Conservation (phyloP, 1,140 invertebrate species). For the Belonocnema kinseyi region DNA sequence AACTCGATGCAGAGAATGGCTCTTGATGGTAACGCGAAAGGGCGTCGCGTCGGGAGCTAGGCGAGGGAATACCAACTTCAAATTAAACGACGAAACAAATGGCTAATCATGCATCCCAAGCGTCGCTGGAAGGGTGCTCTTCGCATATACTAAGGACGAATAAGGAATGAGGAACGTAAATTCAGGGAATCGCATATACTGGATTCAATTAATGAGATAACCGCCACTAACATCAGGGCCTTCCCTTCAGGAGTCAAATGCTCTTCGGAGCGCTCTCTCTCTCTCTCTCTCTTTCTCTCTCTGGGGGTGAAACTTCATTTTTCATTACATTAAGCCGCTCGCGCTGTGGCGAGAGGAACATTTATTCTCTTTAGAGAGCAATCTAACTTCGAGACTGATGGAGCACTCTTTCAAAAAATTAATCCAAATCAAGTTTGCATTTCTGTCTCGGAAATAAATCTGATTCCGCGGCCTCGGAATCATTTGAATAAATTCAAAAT, state of each 20-base stretch:
- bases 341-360: constrained; percentile 11
- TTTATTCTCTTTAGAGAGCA: constrained; percentile 27
- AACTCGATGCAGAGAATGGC: constrained; percentile 66
- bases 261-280: neutral
- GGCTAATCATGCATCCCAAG: constrained; percentile 68
- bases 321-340: constrained; percentile 21
- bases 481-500: too few species aligned
- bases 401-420: neutral
- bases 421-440: neutral
- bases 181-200: constrained; percentile 40
- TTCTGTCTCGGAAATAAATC: neutral
- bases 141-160: constrained; percentile 20
- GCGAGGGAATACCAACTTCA: constrained; percentile 50
- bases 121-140: constrained; percentile 18
- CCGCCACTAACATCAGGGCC: constrained; percentile 14
- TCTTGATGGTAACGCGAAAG: constrained; percentile 56
- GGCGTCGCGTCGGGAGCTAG: neutral
- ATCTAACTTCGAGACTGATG: constrained; percentile 7
- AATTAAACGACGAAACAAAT: constrained; percentile 72
- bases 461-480: too few species aligned
- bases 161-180: constrained; percentile 32
- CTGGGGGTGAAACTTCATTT: constrained; percentile 29
- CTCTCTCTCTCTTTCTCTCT: neutral
- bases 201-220: constrained; percentile 41
- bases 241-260: constrained; percentile 14